A percentile compares a stretch with the other conserved stretches of the same genome.
phyloP scores from a whole-genome alignment of 2,888 invertebrate species.

The Hedychridium roseum region DNA sequence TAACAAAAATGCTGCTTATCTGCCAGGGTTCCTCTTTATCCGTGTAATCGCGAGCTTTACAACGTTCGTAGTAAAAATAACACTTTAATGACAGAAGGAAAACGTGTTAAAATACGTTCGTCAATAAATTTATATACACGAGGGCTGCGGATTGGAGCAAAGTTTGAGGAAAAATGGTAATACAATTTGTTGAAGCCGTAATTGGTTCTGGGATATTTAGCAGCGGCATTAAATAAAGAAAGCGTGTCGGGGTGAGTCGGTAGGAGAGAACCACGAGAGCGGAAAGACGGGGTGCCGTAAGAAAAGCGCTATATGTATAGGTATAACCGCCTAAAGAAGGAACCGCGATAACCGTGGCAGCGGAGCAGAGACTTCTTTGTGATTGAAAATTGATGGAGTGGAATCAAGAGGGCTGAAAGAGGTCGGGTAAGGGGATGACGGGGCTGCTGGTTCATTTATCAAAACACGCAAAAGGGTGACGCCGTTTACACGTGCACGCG shows the following conservation, averaged over 20 bases:
- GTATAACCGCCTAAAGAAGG: conserved; percentile 21
- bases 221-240: too few species aligned
- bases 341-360: conserved; percentile 35
- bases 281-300: conserved; percentile 1
- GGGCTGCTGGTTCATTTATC: conserved; percentile 48
- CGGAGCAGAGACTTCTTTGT: conserved; percentile 48
- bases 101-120: too few species aligned
- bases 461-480: conserved; percentile 43
- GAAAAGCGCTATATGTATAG: conserved; percentile 1
- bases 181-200: too few species aligned
- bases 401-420: conserved; percentile 49
- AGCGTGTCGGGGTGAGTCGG: too few species aligned
- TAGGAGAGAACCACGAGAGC: conserved; percentile 5
- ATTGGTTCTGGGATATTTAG: too few species aligned
- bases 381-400: conserved; percentile 63
- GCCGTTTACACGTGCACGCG: conserved; percentile 31
- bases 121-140: too few species aligned
- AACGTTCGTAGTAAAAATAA: too few species aligned
- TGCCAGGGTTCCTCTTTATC: conserved; percentile 47
- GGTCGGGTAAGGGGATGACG: conserved; percentile 33
- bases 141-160: too few species aligned
- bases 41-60: conserved; percentile 33
- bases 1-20: conserved; percentile 47
- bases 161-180: too few species aligned
- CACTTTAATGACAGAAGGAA: too few species aligned